A percentile compares a stretch with the other conserved stretches of the same genome.
These are phyloP conservation scores for Zosterops hypoxanthus DNA, from an alignment of 2,113 vertebrate genomes.

Conservation along the genomic window DNA sequence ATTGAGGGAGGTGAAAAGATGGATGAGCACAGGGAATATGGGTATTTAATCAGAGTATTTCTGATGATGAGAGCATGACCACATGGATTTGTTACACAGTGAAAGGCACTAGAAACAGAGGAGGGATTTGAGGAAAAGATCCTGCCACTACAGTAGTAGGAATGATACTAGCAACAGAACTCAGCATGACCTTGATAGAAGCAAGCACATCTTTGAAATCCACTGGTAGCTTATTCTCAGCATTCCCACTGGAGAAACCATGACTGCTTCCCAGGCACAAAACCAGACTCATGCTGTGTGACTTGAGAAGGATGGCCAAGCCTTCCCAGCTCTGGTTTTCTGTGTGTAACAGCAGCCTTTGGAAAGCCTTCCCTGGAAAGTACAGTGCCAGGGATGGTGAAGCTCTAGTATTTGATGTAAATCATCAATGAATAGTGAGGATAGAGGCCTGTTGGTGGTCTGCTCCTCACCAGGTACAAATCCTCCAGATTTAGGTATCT, in stretches of 20 bases:
- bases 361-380: background rate
- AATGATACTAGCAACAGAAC: background rate
- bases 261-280: background rate
- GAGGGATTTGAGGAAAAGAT: background rate
- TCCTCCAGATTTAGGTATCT: background rate
- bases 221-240: background rate
- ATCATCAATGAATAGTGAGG: background rate
- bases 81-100: background rate
- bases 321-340: background rate
- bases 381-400: background rate
- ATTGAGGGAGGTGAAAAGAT: background rate
- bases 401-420: background rate
- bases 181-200: background rate
- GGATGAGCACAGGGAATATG: background rate
- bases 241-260: background rate
- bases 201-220: background rate
- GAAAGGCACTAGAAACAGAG: background rate
- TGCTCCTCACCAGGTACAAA: background rate
- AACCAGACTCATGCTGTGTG: background rate
- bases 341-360: background rate
- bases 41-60: background rate
- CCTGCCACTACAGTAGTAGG: background rate
- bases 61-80: background rate
- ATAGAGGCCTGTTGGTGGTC: background rate
- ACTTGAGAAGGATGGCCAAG: background rate